Conservation (phyloP, 2,888 invertebrate species). For the Cataglyphis altisquamis region DNA sequence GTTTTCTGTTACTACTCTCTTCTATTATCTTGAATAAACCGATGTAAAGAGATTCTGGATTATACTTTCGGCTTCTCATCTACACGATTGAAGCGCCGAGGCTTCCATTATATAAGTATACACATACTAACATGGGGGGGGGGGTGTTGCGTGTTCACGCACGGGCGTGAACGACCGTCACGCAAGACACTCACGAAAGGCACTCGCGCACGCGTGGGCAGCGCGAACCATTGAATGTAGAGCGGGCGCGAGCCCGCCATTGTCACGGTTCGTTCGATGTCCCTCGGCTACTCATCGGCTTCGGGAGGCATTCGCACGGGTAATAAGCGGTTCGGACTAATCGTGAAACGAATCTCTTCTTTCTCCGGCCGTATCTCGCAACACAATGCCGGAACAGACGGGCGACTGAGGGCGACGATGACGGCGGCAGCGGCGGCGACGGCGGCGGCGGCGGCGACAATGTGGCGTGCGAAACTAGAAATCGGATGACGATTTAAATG, state of each 20-base stretch:
- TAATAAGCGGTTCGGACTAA: conserved; percentile 57
- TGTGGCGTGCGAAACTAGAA: conserved; percentile 74
- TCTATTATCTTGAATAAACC: not conserved
- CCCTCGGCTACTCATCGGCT: not conserved
- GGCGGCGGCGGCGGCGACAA: conserved; percentile 51
- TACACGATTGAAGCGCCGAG: not conserved
- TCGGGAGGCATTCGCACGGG: conserved; percentile 11
- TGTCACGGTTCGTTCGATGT: conserved; percentile 47
- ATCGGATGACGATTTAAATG: conserved; percentile 83
- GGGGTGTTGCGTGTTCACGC: not conserved
- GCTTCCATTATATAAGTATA: not conserved
- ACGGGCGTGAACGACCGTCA: conserved; percentile 5
- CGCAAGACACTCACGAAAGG: not conserved
- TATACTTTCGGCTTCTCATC: not conserved
- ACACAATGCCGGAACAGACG: conserved; percentile 40
- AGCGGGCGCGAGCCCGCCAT: conserved; percentile 32
- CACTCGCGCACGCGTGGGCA: not conserved
- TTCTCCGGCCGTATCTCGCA: not conserved
- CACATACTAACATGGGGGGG: too few species aligned
- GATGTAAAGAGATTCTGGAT: not conserved
- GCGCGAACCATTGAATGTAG: not conserved
- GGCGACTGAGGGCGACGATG: not conserved
- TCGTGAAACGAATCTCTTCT: conserved; percentile 65
- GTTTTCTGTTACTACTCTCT: too few species aligned
- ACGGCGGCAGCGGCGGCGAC: not conserved